phyloP scores from a whole-genome alignment of 2,888 invertebrate genomes.

The Pachycephus smyrnensis region DNA sequence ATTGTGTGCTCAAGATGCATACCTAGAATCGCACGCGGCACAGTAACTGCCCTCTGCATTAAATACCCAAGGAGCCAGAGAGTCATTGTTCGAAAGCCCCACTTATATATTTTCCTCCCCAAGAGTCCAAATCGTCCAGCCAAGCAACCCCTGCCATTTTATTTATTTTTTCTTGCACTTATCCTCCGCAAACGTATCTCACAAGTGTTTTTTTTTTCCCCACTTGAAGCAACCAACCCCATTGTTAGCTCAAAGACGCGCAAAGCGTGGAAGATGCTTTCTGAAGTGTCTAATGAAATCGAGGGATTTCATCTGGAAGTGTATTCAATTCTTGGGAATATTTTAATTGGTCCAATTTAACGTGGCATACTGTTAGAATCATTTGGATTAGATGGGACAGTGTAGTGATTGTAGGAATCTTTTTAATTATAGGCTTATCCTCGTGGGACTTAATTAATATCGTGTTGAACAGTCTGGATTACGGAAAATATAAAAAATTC shows the following conservation, averaged over 20 bases:
- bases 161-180: not conserved
- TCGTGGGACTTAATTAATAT: not conserved
- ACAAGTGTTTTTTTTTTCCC: not conserved
- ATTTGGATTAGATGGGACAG: not conserved
- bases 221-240: not conserved
- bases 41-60: constrained; percentile 6
- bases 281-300: not conserved
- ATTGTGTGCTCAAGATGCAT: not conserved
- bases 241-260: not conserved
- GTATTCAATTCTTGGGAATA: not conserved
- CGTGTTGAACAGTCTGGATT: not conserved
- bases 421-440: not conserved
- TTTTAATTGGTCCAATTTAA: not conserved
- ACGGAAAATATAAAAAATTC: not conserved
- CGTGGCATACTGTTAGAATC: not conserved
- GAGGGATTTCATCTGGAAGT: not conserved
- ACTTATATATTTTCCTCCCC: constrained; percentile 4
- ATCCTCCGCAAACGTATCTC: not conserved
- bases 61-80: not conserved
- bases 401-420: not conserved
- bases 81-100: constrained; percentile 6
- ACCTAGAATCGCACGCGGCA: not conserved
- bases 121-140: constrained; percentile 17
- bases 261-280: not conserved
- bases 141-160: not conserved